Conservation (phyloP, 2,113 vertebrate species). For the Nesospiza acunhae region DNA sequence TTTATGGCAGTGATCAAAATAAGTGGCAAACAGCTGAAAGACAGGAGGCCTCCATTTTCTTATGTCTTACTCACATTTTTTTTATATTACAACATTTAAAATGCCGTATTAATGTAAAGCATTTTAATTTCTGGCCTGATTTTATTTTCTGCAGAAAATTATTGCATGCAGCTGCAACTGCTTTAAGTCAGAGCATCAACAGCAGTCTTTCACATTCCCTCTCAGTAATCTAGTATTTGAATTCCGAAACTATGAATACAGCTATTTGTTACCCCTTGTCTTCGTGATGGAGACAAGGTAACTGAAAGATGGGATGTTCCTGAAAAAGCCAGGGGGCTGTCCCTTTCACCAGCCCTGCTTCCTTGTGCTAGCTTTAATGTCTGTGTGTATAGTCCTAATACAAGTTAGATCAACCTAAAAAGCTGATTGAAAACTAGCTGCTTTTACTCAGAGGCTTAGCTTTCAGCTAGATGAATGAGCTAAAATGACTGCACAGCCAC, state of each 20-base stretch:
- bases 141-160: not conserved
- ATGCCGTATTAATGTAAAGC: not conserved
- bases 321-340: not conserved
- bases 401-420: not conserved
- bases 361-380: not conserved
- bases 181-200: not conserved
- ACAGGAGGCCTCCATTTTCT: not conserved
- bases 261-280: not conserved
- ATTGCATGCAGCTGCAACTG: not conserved
- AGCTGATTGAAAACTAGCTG: not conserved
- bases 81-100: not conserved
- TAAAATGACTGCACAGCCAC: not conserved
- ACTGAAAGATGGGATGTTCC: not conserved
- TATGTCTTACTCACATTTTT: not conserved
- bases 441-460: not conserved
- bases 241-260: not conserved
- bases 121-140: not conserved
- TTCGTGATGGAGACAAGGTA: not conserved
- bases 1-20: not conserved
- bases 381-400: fast-evolving
- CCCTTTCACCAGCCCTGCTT: not conserved
- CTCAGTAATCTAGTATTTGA: not conserved
- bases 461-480: not conserved
- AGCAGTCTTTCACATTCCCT: not conserved
- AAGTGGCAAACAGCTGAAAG: not conserved